Evolutionary conservation across 2,797 vertebrate species (phyloP).

Genomic region (Alauda arvensis): DNA sequence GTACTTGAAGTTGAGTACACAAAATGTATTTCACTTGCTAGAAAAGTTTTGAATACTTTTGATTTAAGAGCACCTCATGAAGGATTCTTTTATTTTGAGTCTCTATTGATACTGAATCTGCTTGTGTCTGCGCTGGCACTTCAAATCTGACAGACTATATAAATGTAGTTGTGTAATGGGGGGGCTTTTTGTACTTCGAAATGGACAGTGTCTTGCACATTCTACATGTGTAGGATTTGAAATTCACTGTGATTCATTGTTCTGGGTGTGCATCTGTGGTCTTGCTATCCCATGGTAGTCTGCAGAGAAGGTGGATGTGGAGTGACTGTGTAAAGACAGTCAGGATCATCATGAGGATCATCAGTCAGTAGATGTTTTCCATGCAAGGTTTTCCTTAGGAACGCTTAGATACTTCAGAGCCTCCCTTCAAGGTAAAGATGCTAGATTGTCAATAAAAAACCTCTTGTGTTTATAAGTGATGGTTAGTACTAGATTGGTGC

Average conservation of each 20-base stretch:
- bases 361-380: not conserved
- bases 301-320: not conserved
- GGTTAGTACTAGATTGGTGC: not conserved
- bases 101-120: not conserved
- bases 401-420: not conserved
- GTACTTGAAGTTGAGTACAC: not conserved
- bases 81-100: not conserved
- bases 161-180: not conserved
- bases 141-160: not conserved
- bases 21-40: not conserved
- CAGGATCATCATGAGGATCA: too few relatives aligned
- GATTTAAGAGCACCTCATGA: not conserved
- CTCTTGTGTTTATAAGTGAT: not conserved
- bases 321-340: not conserved
- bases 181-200: not conserved
- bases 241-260: not conserved
- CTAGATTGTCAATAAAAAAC: not conserved
- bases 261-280: not conserved
- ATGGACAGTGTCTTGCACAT: not conserved
- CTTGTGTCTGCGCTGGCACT: not conserved
- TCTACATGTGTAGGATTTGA: not conserved
- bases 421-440: not conserved
- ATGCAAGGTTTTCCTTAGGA: not conserved
- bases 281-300: accelerated
- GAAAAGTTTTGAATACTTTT: not conserved